A percentile compares a stretch with the other conserved stretches of the same genome.
Evolutionary conservation across 2,113 vertebrate genomes (phyloP).

Genomic region (Prolemur simus): DNA sequence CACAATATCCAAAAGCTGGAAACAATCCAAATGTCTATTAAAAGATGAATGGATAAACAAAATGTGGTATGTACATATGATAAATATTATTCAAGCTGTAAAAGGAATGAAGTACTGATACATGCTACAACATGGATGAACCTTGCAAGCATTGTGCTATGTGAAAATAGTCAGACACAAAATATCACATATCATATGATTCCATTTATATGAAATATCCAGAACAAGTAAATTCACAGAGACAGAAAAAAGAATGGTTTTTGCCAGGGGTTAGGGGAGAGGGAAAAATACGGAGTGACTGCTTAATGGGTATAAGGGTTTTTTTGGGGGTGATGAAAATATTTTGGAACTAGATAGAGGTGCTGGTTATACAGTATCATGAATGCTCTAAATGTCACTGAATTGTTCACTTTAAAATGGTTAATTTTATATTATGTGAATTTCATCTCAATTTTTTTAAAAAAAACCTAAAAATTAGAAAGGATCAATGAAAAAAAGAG

Average conservation of each 20-base stretch:
- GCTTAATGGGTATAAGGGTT: not conserved
- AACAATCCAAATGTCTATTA: not conserved
- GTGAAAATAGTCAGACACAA: not conserved
- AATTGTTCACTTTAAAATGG: not conserved
- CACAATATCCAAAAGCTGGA: not conserved
- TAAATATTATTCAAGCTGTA: not conserved
- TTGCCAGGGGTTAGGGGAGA: too few relatives aligned
- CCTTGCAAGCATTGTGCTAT: not conserved
- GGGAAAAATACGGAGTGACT: not conserved
- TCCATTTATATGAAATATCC: not conserved
- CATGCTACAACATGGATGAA: not conserved
- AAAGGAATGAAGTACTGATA: not conserved
- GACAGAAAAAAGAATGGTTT: not conserved
- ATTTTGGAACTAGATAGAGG: constrained; percentile 15
- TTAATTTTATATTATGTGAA: not conserved
- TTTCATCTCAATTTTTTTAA: not conserved
- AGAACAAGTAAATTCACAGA: not conserved
- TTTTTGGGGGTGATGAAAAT: not conserved
- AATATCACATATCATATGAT: not conserved
- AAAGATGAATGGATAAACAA: not conserved
- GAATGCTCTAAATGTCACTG: not conserved
- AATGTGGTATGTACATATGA: not conserved
- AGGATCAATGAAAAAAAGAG: not conserved
- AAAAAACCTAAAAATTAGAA: not conserved
- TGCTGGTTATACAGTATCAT: not conserved